phyloP scores from a whole-genome alignment of 2,888 invertebrate species.

The Xestia sexstrigata region DNA sequence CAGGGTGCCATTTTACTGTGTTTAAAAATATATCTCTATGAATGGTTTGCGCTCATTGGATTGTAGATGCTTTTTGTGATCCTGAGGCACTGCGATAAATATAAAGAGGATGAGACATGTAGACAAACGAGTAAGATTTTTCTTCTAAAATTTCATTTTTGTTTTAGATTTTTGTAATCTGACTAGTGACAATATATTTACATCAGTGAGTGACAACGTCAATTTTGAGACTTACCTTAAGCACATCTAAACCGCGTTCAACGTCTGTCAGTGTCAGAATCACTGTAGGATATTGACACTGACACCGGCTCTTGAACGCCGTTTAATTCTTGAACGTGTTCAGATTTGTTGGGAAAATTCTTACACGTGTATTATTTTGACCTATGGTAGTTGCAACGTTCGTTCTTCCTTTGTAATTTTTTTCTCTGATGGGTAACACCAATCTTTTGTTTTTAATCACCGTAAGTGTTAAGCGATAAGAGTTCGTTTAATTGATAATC shows the following conservation, averaged over 20 bases:
- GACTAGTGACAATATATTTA: no score
- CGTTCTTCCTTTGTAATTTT: background rate
- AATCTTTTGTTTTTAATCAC: conserved; percentile 20
- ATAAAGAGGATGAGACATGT: no score
- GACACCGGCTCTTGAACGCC: no score
- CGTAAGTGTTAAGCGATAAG: conserved; percentile 26
- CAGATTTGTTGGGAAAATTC: background rate
- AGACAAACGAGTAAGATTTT: no score
- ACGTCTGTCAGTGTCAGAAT: background rate
- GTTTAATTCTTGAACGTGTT: background rate
- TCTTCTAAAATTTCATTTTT: no score
- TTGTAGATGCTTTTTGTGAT: no score
- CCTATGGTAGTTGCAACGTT: background rate
- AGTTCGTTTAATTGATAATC: conserved; percentile 36
- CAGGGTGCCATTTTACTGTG: no score
- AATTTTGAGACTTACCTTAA: background rate
- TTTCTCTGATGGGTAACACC: background rate
- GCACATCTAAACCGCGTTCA: background rate
- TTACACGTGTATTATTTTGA: background rate
- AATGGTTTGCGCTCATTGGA: no score
- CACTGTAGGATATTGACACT: background rate
- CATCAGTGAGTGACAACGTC: no score
- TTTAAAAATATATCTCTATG: no score
- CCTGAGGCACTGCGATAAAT: no score
- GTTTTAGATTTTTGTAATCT: background rate